Conservation (phyloP, 2,888 invertebrate species). For the Yponomeuta cagnagella region DNA sequence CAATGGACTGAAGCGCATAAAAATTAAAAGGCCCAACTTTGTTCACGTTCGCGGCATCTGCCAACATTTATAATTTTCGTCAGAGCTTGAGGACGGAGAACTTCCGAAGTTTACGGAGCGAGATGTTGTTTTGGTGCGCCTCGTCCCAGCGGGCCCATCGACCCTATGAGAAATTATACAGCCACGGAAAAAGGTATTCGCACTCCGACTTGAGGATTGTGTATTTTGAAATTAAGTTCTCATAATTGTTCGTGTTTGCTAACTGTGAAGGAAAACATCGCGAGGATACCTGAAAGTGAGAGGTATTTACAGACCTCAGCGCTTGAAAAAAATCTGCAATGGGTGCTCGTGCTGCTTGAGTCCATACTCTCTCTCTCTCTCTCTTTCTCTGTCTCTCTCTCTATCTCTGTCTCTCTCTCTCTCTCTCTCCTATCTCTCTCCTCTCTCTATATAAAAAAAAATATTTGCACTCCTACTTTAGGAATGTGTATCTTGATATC, state of each 20-base stretch:
- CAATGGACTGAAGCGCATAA: conserved; percentile 16
- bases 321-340: too few relatives aligned
- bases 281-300: too few relatives aligned
- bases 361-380: too few relatives aligned
- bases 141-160: not conserved
- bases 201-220: not conserved
- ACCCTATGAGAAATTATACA: conserved; percentile 3
- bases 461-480: too few relatives aligned
- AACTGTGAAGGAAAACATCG: too few relatives aligned
- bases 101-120: conserved; percentile 48
- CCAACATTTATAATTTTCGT: conserved; percentile 47
- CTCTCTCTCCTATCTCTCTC: too few relatives aligned
- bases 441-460: too few relatives aligned
- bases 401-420: too few relatives aligned
- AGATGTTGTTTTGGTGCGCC: conserved; percentile 45
- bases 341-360: too few relatives aligned
- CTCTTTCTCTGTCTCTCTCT: too few relatives aligned
- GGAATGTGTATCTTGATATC: too few relatives aligned
- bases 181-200: not conserved
- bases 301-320: too few relatives aligned
- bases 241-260: not conserved
- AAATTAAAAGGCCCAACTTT: not conserved
- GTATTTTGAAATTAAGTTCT: not conserved
- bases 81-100: conserved; percentile 42
- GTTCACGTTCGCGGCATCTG: conserved; percentile 23